Conservation (phyloP, 2,888 invertebrate species). For the Cataglyphis cursor region DNA sequence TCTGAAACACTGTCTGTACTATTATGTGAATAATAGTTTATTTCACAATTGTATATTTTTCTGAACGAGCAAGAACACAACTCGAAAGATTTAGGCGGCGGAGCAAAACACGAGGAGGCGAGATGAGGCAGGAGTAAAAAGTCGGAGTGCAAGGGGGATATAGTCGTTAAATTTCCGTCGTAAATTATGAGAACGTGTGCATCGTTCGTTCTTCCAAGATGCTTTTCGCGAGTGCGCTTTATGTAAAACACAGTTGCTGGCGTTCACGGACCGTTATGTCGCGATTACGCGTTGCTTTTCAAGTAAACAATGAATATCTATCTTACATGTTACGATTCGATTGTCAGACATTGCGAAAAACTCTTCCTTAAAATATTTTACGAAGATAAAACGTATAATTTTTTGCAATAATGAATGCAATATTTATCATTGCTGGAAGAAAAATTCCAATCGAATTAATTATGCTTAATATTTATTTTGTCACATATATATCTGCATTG, state of each 20-base stretch:
- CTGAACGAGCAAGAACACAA: conserved; percentile 51
- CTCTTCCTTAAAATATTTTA: neutral
- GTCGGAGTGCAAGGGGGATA: conserved; percentile 73
- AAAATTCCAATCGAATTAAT: neutral
- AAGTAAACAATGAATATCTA: conserved; percentile 65
- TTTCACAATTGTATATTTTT: conserved; percentile 29
- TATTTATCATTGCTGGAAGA: neutral
- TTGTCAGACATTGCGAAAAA: neutral
- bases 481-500: too few relatives aligned
- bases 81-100: conserved; percentile 24
- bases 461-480: neutral
- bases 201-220: conserved; percentile 65
- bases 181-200: conserved; percentile 79
- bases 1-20: neutral
- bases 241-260: conserved; percentile 63
- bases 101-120: conserved; percentile 34
- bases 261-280: conserved; percentile 74
- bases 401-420: neutral
- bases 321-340: neutral
- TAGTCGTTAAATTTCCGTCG: conserved; percentile 82
- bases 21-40: neutral
- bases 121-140: conserved; percentile 70
- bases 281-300: conserved; percentile 74
- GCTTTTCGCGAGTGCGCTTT: conserved; percentile 60
- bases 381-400: neutral